Evolutionary conservation across 2,797 vertebrate genomes (phyloP), one percentile per base, ranked within the genome.

Genomic region (Gymnodraco acuticeps): DNA sequence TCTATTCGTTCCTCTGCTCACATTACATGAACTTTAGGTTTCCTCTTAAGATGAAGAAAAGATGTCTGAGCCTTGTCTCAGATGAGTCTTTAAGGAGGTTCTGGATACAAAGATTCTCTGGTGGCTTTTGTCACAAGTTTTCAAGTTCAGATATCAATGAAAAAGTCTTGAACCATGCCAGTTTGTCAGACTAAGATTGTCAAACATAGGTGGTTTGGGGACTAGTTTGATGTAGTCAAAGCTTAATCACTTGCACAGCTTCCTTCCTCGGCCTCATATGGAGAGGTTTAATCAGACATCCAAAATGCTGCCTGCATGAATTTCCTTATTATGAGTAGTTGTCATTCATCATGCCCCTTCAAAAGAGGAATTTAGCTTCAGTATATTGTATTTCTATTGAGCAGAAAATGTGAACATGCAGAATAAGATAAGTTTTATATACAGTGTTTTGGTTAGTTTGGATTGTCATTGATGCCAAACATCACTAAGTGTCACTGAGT

Each of bases 41-140:
- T 87, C 65, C 81, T 84, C 62, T 78, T 70, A 60, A 67, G 59
- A 87, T 84, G 86, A 89, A 88, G 81, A 92, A 89, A 87, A 88
- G 73, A 85, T 79, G 64, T 72, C 75, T 51, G 56, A 73, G 68
- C 70, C 77, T 79, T 67, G 74, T 88, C 82, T 84, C 72, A 79
- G 72, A 75, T 79, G 70, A 62, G 78, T 76, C 70, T 88, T 84
- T 81, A 83, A 73, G 77, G 38, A 51, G 73, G 61, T 74, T 66
- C 80, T 63, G 48, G 65, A 65, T 89, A 87, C 83, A 86, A 87
- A 88, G 64, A 81, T 71, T 76, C 78, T 81, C 77, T 68, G 60
- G 70, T 76, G 88, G 69, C 61, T 72, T 88, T 88, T 85, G 64
- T 86, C 81, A 68, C 72, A 75, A 56, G 48, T 90, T 85, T 90